Percentiles rank a stretch among this genome's conserved stretches.
Conservation (phyloP, 2,797 vertebrate species). For the Urophycis tenuis region DNA sequence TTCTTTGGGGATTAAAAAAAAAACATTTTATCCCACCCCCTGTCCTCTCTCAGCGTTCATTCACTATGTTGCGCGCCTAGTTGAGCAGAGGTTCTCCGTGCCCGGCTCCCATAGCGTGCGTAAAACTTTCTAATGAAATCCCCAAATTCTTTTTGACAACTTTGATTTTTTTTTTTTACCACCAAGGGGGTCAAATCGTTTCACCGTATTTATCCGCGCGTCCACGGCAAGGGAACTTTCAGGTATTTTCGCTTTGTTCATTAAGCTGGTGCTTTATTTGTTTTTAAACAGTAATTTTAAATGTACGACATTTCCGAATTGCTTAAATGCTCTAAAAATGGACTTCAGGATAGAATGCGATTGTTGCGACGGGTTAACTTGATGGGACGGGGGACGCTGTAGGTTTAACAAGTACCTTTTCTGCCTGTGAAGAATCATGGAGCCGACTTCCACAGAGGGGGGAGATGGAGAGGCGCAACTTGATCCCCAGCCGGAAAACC, state of each 20-base stretch:
- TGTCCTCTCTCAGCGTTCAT: slow-evolving; percentile 61
- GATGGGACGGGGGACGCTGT: slow-evolving; percentile 52
- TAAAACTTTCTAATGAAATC: slow-evolving; percentile 75
- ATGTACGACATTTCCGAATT: too few species aligned
- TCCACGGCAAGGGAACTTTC: slow-evolving; percentile 49
- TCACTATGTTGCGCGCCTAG: slow-evolving; percentile 73
- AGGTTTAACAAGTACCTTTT: slow-evolving; percentile 66
- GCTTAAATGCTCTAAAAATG: not conserved
- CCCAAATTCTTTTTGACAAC: slow-evolving; percentile 70
- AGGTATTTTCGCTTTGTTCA: slow-evolving; percentile 57
- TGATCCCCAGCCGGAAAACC: slow-evolving; percentile 58
- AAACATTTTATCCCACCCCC: slow-evolving; percentile 68
- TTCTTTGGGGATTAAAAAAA: slow-evolving; percentile 58
- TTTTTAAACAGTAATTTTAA: too few species aligned
- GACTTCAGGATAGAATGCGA: not conserved
- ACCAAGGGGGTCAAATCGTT: slow-evolving; percentile 40
- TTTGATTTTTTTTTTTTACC: slow-evolving; percentile 33
- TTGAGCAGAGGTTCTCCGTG: slow-evolving; percentile 61
- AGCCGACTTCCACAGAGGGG: slow-evolving; percentile 69
- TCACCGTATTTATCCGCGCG: slow-evolving; percentile 44
- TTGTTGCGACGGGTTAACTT: slow-evolving; percentile 25
- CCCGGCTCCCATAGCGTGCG: slow-evolving; percentile 64
- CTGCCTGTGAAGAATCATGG: slow-evolving; percentile 75
- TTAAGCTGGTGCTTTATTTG: not conserved
- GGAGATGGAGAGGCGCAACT: slow-evolving; percentile 66